phyloP scores from a whole-genome alignment of 2,888 invertebrate species.

The Agrotis ipsilon region DNA sequence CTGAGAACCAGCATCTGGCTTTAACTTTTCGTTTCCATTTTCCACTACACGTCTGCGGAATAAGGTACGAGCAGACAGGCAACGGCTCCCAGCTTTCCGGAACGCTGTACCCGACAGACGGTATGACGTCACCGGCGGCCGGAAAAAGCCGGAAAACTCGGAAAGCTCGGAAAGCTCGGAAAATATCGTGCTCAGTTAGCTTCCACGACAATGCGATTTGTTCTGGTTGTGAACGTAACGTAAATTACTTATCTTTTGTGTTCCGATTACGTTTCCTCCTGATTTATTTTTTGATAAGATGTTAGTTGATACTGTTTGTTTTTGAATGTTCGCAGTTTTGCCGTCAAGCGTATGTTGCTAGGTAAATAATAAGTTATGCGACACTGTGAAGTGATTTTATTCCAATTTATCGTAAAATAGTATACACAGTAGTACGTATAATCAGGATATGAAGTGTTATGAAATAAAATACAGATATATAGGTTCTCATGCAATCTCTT shows the following conservation, averaged over 20 bases:
- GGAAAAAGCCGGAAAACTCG: constrained; percentile 65
- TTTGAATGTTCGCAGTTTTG: constrained; percentile 5
- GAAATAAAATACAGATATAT: neutral
- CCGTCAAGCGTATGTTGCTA: neutral
- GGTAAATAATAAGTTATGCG: neutral
- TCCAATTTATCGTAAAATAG: neutral
- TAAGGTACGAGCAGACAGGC: constrained; percentile 35
- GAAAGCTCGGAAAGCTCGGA: constrained; percentile 58
- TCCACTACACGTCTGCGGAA: constrained; percentile 27
- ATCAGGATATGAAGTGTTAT: no score
- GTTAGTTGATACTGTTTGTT: constrained; percentile 3
- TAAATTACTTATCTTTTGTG: constrained; percentile 35
- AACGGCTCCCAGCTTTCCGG: constrained; percentile 43
- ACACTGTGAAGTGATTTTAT: neutral
- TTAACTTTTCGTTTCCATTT: constrained; percentile 52
- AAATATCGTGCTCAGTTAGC: constrained; percentile 34
- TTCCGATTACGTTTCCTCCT: constrained; percentile 23
- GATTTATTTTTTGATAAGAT: constrained; percentile 24
- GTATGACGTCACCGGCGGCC: constrained; percentile 51
- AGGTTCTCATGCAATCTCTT: neutral
- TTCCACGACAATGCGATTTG: constrained; percentile 43
- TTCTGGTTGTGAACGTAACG: constrained; percentile 15
- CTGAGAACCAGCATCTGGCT: constrained; percentile 40
- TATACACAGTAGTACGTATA: no score
- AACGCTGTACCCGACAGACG: constrained; percentile 46